Base-by-base conservation (phyloP, 2,797 vertebrate species). In the Myotis pilosus region DNA sequence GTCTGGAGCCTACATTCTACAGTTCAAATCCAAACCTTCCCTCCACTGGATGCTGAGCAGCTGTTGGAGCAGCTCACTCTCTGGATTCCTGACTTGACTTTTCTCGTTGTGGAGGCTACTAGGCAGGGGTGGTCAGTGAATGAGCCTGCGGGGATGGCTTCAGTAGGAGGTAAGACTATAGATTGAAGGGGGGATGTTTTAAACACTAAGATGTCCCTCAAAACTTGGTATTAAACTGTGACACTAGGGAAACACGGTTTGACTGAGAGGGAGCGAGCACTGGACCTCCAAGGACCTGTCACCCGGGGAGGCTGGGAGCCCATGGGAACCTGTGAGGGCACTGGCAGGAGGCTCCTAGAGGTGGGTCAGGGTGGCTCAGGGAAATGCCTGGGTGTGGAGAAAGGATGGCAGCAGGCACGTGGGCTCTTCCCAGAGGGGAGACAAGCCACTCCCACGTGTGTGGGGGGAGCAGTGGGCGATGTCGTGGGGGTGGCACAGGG, bases 281-380 rank as follows among this genome's bases (percentile, higher is more conserved):
- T 82, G 53, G 28, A 20, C 12, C 1, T 44, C 68, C n/a, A 16
- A 44, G 16, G 47, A 16, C 13, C 30, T 15, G 55, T 41, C 30
- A 6, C 12, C 2, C 2, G 8, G 3, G 36, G 41, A 55, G 41
- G 8, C 22, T 41, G 60, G 30, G 28, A 51, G 15, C 6, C 9
- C 0, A 2, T 11, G 33, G 47, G 53, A 30, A 57, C 2, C 6
- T 36, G 60, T 17, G 51, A 19, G 6, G 2, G 11, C 44, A 1
- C 17, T 23, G 30, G 76, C 17, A 33, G 53, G 20, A 25, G 41
- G 23, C 4, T n/a, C 44, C 20, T 30, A 17, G 30, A 25, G n/a
- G 13, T 2, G 6, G 53, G 38, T 36, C 16, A 25, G 12, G 30
- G n/a, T 23, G 2, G 11, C 23, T 78, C 16, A 2, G 28, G 44